Conservation (phyloP, 64 coral and sea anemone species). For the Actinia equina region DNA sequence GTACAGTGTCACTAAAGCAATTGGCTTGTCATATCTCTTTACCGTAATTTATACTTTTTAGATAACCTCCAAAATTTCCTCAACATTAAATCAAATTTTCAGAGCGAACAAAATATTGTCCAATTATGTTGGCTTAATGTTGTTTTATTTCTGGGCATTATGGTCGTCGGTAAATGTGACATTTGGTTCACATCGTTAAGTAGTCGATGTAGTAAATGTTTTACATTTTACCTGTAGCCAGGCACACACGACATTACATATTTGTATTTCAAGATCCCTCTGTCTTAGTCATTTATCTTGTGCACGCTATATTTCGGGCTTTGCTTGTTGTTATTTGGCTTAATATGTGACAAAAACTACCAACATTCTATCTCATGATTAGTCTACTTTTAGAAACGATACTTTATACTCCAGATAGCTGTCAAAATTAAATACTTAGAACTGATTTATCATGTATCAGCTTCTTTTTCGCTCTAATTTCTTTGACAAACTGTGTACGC, state of each 20-base stretch:
- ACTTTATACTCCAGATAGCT: background rate
- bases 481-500: no score
- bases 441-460: no score
- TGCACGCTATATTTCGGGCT: background rate
- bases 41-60: no score
- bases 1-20: no score
- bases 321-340: constrained; percentile 8
- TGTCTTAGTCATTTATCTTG: background rate
- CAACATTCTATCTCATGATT: background rate
- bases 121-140: no score
- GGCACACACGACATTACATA: background rate
- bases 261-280: background rate
- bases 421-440: background rate
- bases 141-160: no score
- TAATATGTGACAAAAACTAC: background rate
- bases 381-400: background rate
- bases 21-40: no score
- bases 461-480: no score
- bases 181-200: background rate
- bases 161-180: background rate
- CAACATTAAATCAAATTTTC: no score
- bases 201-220: background rate
- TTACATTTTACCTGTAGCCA: background rate
- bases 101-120: no score
- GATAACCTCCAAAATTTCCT: no score